phyloP scores from a whole-genome alignment of 2,113 vertebrate species.

The Onychostruthus taczanowskii region DNA sequence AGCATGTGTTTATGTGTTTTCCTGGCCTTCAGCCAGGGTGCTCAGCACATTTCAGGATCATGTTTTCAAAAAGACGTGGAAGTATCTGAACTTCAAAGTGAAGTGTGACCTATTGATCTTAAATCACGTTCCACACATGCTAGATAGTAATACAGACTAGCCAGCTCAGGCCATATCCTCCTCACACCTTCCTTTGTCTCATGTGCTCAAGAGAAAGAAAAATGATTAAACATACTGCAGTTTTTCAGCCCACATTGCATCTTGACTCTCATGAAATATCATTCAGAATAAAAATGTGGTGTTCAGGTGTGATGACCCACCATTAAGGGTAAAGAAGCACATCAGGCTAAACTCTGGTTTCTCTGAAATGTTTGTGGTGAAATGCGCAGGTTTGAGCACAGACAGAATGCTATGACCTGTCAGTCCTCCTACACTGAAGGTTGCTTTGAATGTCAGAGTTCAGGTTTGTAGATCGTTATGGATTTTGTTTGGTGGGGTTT shows the following conservation, averaged over 20 bases:
- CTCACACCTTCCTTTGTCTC: conserved; percentile 15
- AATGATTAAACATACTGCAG: neutral
- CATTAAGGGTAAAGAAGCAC: neutral
- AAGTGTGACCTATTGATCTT: conserved; percentile 25
- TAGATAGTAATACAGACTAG: neutral
- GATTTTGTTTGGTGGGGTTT: neutral
- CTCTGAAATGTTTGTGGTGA: neutral
- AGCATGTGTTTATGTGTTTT: conserved; percentile 57
- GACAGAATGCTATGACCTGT: neutral
- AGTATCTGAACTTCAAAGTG: conserved; percentile 49
- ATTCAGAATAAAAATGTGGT: neutral
- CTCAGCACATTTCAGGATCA: conserved; percentile 17
- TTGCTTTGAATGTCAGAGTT: conserved; percentile 42
- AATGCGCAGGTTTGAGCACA: neutral
- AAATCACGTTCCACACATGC: conserved; percentile 33
- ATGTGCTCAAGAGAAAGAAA: neutral
- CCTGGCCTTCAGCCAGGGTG: conserved; percentile 31
- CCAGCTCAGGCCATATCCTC: neutral
- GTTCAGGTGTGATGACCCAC: neutral
- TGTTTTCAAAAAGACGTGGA: conserved; percentile 5
- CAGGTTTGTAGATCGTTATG: neutral
- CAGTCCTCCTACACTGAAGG: neutral
- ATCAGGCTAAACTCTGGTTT: neutral
- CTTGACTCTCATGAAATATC: neutral
- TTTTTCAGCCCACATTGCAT: neutral